Percentiles rank a stretch among this genome's conserved stretches.
phyloP scores from a whole-genome alignment of 2,113 vertebrate genomes.

The Lichenostomus cassidix region DNA sequence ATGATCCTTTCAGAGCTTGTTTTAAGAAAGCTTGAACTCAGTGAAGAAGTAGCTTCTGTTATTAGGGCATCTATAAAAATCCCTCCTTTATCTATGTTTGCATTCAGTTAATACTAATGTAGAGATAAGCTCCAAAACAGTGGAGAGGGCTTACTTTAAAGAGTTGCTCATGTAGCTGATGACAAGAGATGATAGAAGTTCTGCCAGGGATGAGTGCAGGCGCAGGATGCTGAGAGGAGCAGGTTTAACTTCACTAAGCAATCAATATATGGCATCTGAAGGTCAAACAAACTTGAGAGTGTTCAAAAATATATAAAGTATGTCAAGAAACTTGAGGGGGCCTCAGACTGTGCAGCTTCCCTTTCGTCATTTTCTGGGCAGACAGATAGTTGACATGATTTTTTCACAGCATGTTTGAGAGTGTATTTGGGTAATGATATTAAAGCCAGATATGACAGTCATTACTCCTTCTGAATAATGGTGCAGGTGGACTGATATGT shows the following conservation, averaged over 20 bases:
- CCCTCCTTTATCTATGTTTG: conserved; percentile 27
- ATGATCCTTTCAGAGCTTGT: conserved; percentile 32
- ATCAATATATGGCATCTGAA: neutral
- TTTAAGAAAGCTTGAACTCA: conserved; percentile 31
- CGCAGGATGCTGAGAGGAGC: neutral
- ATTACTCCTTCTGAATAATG: neutral
- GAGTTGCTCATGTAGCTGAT: neutral
- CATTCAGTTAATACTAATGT: conserved; percentile 34
- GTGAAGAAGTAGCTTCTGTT: conserved; percentile 17
- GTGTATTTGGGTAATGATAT: neutral
- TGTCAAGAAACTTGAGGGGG: neutral
- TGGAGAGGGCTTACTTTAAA: neutral
- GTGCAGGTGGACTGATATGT: neutral
- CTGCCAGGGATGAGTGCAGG: neutral
- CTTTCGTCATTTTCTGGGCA: conserved; percentile 14
- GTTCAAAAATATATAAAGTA: neutral
- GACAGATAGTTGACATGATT: neutral
- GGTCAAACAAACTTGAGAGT: neutral
- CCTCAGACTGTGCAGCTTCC: neutral
- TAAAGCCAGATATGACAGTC: neutral
- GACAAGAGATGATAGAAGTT: conserved; percentile 45
- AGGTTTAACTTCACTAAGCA: neutral
- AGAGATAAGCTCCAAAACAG: conserved; percentile 32
- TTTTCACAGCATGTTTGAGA: neutral
- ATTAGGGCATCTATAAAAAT: conserved; percentile 36